Percentiles rank a stretch among this genome's conserved stretches.
Evolutionary conservation across 1,140 invertebrate species (phyloP).

Genomic region (Neodiprion lecontei): DNA sequence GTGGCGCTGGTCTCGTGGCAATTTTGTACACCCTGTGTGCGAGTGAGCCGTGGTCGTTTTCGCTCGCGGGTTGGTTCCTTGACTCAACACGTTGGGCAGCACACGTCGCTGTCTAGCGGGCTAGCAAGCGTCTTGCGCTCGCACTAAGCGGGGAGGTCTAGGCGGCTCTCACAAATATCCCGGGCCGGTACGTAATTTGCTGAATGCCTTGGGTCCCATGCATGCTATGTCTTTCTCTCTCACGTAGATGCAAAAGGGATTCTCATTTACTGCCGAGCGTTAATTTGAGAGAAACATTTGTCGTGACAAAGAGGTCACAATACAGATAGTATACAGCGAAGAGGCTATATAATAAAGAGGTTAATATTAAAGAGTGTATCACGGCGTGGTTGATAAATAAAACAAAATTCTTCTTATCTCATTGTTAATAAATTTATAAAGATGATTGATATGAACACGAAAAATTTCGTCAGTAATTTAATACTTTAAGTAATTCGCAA

Average conservation of each 20-base stretch:
- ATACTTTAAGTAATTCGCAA: no score
- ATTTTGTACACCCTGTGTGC: constrained; percentile 18
- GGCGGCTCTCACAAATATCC: constrained; percentile 13
- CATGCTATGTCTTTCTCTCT: constrained; percentile 1
- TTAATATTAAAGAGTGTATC: constrained; percentile 14
- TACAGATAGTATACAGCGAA: background rate
- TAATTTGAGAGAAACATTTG: constrained; percentile 12
- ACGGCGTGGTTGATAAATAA: constrained; percentile 15
- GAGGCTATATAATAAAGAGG: constrained; percentile 11
- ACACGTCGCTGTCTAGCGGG: background rate
- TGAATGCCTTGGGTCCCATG: constrained; percentile 8
- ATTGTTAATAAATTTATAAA: constrained; percentile 10
- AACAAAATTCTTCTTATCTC: constrained; percentile 15
- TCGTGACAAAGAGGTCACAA: constrained; percentile 13
- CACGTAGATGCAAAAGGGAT: background rate
- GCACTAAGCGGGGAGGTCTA: constrained; percentile 20
- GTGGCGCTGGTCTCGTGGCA: background rate
- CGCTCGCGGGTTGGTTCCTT: constrained; percentile 15
- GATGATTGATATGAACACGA: no score
- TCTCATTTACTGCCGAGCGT: background rate
- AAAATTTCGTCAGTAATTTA: no score
- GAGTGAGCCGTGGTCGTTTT: constrained; percentile 3
- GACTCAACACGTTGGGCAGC: constrained; percentile 9
- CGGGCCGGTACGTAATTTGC: constrained; percentile 10
- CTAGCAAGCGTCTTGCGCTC: background rate